phyloP scores from a whole-genome alignment of 2,888 invertebrate genomes.

The Cyaniris semiargus region DNA sequence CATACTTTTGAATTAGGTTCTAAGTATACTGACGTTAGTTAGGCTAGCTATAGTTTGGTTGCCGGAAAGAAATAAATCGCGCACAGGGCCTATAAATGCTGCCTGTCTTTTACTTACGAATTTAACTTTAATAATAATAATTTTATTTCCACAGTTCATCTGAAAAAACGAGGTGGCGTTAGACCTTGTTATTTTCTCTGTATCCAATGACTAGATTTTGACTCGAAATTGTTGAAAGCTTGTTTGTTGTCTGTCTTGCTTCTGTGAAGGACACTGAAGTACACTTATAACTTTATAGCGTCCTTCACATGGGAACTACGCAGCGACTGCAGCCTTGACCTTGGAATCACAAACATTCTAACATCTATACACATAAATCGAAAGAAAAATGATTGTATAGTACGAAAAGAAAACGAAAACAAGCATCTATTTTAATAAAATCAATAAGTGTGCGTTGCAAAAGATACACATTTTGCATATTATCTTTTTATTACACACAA shows the following conservation, averaged over 20 bases:
- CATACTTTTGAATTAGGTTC: too few species aligned
- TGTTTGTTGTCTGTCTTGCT: not conserved
- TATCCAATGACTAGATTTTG: not conserved
- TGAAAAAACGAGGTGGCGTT: not conserved
- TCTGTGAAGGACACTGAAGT: not conserved
- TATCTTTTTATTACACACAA: not conserved
- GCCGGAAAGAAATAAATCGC: too few species aligned
- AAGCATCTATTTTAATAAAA: constrained; percentile 8
- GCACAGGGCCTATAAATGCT: too few species aligned
- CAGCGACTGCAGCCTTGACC: constrained; percentile 3
- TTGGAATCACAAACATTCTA: constrained; percentile 5
- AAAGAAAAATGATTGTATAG: not conserved
- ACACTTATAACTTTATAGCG: not conserved
- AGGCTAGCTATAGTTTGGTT: too few species aligned
- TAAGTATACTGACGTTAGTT: too few species aligned
- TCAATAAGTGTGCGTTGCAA: not conserved
- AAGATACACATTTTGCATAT: not conserved
- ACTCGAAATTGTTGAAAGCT: not conserved
- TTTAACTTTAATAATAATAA: too few species aligned
- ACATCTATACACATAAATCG: not conserved
- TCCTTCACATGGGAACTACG: constrained; percentile 5
- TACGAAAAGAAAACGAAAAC: not conserved
- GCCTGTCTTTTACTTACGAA: too few species aligned
- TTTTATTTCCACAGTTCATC: too few species aligned
- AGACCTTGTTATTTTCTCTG: not conserved